Evolutionary conservation across 2,113 vertebrate genomes (phyloP).

Genomic region (Zosterops lateralis): DNA sequence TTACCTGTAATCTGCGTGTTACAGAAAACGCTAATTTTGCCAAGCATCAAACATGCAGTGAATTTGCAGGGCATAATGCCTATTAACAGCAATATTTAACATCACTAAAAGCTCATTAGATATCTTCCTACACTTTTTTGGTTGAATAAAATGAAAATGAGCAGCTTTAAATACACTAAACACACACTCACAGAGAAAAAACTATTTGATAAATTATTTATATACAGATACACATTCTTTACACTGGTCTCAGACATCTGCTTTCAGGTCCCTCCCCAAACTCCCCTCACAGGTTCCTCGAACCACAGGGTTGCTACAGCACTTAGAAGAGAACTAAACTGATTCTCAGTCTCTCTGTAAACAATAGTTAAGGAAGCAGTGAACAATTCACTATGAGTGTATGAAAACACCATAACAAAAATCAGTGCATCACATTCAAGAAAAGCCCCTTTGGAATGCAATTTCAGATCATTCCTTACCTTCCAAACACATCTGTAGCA

Average conservation of each 20-base stretch:
- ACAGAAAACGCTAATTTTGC: constrained; percentile 80
- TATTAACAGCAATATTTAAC: constrained; percentile 90
- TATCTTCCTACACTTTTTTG: constrained; percentile 76
- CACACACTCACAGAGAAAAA: constrained; percentile 77
- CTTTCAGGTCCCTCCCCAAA: constrained; percentile 44
- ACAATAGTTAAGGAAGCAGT: constrained; percentile 79
- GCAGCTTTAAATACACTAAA: constrained; percentile 87
- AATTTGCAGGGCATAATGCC: constrained; percentile 79
- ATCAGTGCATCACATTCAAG: constrained; percentile 87
- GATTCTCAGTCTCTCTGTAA: constrained; percentile 79
- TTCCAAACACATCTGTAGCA: constrained; percentile 58
- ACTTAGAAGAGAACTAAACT: constrained; percentile 70
- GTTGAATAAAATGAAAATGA: constrained; percentile 82
- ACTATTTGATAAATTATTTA: constrained; percentile 84
- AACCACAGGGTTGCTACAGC: constrained; percentile 76
- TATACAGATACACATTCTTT: constrained; percentile 95
- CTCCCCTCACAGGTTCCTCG: constrained; percentile 73
- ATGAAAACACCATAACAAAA: constrained; percentile 73
- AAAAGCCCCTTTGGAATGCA: constrained; percentile 69
- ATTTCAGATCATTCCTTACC: constrained; percentile 62
- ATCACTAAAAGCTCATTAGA: constrained; percentile 82
- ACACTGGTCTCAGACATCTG: constrained; percentile 81
- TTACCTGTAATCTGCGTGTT: constrained; percentile 70
- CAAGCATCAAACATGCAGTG: constrained; percentile 94
- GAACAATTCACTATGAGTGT: constrained; percentile 70